Evolutionary conservation across 2,888 invertebrate genomes (phyloP).

Genomic region (Spicauda simplicius): DNA sequence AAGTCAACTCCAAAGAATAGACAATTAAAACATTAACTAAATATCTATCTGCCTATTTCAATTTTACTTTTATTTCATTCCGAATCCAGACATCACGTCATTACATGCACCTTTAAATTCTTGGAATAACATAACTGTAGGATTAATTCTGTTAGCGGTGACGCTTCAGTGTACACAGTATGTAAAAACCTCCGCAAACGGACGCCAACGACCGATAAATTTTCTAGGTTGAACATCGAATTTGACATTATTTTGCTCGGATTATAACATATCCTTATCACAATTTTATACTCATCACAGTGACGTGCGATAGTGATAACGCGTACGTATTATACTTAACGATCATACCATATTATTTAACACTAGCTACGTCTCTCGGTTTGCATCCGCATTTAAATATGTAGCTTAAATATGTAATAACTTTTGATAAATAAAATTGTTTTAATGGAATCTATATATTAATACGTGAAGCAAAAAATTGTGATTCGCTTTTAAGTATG

Average conservation of each 20-base stretch:
- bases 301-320: slow-evolving; percentile 57
- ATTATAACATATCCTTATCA: slow-evolving; percentile 55
- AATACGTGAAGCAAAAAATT: too few relatives aligned
- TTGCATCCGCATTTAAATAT: too few relatives aligned
- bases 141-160: slow-evolving; percentile 14
- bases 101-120: neutral
- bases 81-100: too few relatives aligned
- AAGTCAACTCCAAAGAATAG: too few relatives aligned
- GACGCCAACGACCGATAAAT: slow-evolving; percentile 73
- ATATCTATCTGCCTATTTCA: too few relatives aligned
- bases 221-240: slow-evolving; percentile 58
- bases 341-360: neutral
- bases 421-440: too few relatives aligned
- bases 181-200: slow-evolving; percentile 64
- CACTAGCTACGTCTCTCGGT: too few relatives aligned
- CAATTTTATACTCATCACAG: slow-evolving; percentile 49
- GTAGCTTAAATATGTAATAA: too few relatives aligned
- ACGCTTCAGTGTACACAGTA: slow-evolving; percentile 33
- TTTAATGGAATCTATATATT: too few relatives aligned
- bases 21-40: too few relatives aligned
- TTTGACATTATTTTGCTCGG: slow-evolving; percentile 58
- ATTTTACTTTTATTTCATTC: too few relatives aligned
- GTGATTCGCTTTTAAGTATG: too few relatives aligned
- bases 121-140: neutral
- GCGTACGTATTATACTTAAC: neutral